These are phyloP conservation scores for Calliscelio sp. DNA, from an alignment of 2,888 invertebrate genomes.

Conservation along the genomic window DNA sequence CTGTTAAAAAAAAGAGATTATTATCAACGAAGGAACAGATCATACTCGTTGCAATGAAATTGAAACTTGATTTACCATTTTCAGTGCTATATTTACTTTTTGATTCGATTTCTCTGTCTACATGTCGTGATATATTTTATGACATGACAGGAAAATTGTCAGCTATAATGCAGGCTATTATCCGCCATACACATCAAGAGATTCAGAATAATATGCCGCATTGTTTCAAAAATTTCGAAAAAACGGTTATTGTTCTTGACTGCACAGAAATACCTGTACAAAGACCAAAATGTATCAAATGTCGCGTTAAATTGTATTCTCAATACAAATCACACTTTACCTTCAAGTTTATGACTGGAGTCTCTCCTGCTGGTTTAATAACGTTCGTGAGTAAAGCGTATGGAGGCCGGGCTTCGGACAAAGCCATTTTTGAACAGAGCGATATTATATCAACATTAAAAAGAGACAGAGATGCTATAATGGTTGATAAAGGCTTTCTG, in stretches of 20 bases:
- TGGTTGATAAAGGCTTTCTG: constrained; percentile 68
- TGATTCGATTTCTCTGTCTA: neutral
- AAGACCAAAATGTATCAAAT: constrained; percentile 4
- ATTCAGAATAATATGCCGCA: neutral
- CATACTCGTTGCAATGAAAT: neutral
- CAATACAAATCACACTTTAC: neutral
- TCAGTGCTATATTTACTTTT: constrained; percentile 9
- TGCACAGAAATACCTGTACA: neutral
- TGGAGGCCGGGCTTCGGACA: constrained; percentile 52
- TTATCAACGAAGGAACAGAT: constrained; percentile 27
- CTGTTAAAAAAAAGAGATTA: constrained; percentile 6
- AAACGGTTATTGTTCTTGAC: neutral
- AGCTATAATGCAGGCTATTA: neutral
- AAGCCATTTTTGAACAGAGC: constrained; percentile 67
- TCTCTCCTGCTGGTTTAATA: neutral
- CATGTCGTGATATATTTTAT: constrained; percentile 14
- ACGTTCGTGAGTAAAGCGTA: constrained; percentile 13
- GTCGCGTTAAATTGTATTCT: neutral
- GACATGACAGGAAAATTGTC: constrained; percentile 6
- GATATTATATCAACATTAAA: constrained; percentile 36
- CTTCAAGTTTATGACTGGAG: constrained; percentile 15
- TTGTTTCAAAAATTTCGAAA: constrained; percentile 1
- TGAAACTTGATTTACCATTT: constrained; percentile 2
- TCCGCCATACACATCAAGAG: neutral
- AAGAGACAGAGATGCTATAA: constrained; percentile 65